These are phyloP conservation scores for Cetonia aurata DNA, from an alignment of 2,888 invertebrate species.

Conservation along the genomic window DNA sequence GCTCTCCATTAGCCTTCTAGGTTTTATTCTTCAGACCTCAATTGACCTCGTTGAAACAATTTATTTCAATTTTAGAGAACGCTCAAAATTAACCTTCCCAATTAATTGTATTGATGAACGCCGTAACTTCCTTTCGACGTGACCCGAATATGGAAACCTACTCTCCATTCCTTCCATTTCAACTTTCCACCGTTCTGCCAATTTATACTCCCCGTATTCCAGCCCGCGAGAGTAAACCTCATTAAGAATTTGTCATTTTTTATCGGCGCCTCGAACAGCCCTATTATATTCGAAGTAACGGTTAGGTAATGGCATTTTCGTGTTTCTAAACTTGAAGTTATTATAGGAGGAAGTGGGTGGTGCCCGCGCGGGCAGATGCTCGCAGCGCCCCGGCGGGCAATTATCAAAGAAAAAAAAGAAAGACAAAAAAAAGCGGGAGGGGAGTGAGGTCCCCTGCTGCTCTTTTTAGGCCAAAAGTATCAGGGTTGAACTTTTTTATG, in stretches of 20 bases:
- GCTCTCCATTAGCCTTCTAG: too few relatives aligned
- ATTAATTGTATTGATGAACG: too few relatives aligned
- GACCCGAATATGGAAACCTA: too few relatives aligned
- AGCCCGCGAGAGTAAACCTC: neutral
- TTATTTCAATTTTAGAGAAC: too few relatives aligned
- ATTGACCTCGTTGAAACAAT: too few relatives aligned
- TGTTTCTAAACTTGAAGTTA: slow-evolving; percentile 32
- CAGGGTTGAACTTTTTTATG: neutral
- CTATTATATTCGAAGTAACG: neutral
- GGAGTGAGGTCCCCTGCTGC: neutral
- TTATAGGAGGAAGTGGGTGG: neutral
- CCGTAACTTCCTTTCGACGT: too few relatives aligned
- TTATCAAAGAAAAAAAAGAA: neutral
- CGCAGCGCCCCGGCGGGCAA: neutral
- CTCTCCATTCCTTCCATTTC: too few relatives aligned
- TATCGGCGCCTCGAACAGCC: slow-evolving; percentile 12
- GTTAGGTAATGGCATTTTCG: slow-evolving; percentile 18
- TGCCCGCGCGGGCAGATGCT: neutral
- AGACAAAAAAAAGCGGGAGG: too few relatives aligned
- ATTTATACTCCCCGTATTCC: neutral
- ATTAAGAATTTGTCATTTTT: slow-evolving; percentile 33
- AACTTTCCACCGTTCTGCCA: too few relatives aligned
- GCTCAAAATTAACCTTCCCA: too few relatives aligned
- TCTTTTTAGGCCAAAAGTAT: neutral
- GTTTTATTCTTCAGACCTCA: too few relatives aligned